These are phyloP conservation scores for Hydra vulgaris DNA, from an alignment of 30 jellyfish, hydroid and myxozoan species.

Conservation along the genomic window DNA sequence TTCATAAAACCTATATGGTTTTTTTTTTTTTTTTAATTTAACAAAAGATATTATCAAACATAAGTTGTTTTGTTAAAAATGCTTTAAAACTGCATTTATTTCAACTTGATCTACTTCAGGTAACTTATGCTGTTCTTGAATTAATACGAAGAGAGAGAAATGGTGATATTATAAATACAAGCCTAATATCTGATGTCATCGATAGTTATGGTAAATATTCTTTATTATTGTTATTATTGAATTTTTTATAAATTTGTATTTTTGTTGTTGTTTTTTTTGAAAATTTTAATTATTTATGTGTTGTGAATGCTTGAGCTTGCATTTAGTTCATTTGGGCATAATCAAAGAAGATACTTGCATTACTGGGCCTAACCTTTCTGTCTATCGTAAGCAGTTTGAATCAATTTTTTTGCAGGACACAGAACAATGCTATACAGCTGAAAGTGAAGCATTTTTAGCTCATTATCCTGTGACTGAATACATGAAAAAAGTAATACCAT, in stretches of 20 bases:
- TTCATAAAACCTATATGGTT: no score
- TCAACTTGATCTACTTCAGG: constrained; percentile 60
- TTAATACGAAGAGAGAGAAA: constrained; percentile 81
- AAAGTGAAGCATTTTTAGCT: constrained; percentile 67
- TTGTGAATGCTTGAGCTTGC: no score
- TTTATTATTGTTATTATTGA: no score
- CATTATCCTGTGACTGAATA: constrained; percentile 93
- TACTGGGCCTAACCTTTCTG: constrained; percentile 60
- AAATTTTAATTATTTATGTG: no score
- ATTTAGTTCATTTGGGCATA: constrained; percentile 87
- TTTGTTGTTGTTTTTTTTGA: no score
- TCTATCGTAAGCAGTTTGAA: constrained; percentile 68
- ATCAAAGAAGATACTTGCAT: constrained; percentile 80
- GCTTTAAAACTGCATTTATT: no score
- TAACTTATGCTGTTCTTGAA: constrained; percentile 83
- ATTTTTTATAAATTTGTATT: no score
- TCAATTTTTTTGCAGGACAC: constrained; percentile 60
- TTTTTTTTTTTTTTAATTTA: no score
- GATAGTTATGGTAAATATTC: constrained; percentile 96
- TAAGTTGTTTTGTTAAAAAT: no score
- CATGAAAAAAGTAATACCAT: constrained; percentile 96
- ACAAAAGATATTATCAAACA: no score
- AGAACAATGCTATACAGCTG: constrained; percentile 86
- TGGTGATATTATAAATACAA: constrained; percentile 90
- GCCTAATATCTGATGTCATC: constrained; percentile 83